Conservation (phyloP, 1,140 invertebrate species). For the Hypsibius dujardini region DNA sequence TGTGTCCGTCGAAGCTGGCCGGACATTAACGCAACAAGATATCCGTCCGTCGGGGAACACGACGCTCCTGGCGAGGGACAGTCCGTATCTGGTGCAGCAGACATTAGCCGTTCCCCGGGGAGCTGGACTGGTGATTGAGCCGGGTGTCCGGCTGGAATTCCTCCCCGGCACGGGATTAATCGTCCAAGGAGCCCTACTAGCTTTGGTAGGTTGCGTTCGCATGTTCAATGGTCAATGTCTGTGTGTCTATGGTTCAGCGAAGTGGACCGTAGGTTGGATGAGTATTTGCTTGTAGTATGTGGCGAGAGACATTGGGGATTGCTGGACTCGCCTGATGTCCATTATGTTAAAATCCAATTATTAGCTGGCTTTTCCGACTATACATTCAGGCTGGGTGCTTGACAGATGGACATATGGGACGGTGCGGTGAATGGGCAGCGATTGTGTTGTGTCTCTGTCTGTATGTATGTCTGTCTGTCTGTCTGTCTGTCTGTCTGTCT, state of each 20-base stretch:
- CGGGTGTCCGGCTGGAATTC: constrained; percentile 16
- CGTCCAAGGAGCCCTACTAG: constrained; percentile 9
- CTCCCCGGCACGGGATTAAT: constrained; percentile 14
- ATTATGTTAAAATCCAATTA: constrained; percentile 10
- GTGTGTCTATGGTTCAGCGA: background rate
- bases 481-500: too few relatives aligned
- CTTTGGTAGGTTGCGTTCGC: background rate
- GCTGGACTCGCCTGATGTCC: background rate
- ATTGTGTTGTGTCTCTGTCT: background rate
- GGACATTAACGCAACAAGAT: background rate
- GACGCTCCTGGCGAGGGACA: background rate
- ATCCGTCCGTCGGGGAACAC: constrained; percentile 9
- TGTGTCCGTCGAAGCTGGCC: too few relatives aligned
- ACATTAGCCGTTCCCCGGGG: background rate
- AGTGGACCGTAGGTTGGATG: too few relatives aligned
- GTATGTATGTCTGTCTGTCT: too few relatives aligned
- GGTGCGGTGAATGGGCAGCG: background rate
- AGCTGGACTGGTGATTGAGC: background rate
- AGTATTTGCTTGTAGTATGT: too few relatives aligned
- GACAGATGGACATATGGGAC: constrained; percentile 15
- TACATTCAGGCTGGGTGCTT: background rate
- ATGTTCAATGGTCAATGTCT: background rate
- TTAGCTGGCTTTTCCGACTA: background rate
- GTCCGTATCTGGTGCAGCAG: constrained; percentile 6
- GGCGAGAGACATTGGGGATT: too few relatives aligned